phyloP scores from a whole-genome alignment of 2,797 vertebrate genomes.

The Austrolebias charrua region DNA sequence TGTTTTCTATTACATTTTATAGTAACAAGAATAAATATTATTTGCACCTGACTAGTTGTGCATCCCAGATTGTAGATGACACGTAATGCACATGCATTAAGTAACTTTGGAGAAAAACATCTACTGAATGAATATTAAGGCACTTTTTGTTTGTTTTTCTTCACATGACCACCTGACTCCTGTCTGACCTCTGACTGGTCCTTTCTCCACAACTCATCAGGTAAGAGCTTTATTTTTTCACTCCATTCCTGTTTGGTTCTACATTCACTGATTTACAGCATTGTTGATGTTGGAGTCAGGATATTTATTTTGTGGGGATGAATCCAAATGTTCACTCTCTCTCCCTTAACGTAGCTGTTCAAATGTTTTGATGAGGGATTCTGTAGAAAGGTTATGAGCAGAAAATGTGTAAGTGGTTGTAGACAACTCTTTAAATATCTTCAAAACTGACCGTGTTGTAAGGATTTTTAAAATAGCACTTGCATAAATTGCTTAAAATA shows the following conservation, averaged over 20 bases:
- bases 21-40: not conserved
- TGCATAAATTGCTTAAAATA: too few relatives aligned
- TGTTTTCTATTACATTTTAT: not conserved
- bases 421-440: too few relatives aligned
- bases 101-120: not conserved
- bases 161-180: slow-evolving; percentile 33
- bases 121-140: slow-evolving; percentile 4
- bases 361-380: too few relatives aligned
- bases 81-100: not conserved
- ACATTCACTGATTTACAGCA: slow-evolving; percentile 9
- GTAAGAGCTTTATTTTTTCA: slow-evolving; percentile 62
- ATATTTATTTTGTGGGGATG: not conserved
- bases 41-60: not conserved
- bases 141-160: slow-evolving; percentile 32
- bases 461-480: too few relatives aligned
- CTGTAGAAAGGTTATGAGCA: too few relatives aligned
- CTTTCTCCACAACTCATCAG: slow-evolving; percentile 42
- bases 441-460: too few relatives aligned
- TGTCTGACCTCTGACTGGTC: slow-evolving; percentile 6
- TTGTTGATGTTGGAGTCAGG: slow-evolving; percentile 5
- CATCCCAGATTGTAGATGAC: not conserved
- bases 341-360: too few relatives aligned
- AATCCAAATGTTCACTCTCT: slow-evolving; percentile 18
- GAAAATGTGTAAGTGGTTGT: too few relatives aligned
- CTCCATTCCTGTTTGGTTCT: not conserved